phyloP scores from a whole-genome alignment of 2,113 vertebrate species.

The Cichladusa arquata region DNA sequence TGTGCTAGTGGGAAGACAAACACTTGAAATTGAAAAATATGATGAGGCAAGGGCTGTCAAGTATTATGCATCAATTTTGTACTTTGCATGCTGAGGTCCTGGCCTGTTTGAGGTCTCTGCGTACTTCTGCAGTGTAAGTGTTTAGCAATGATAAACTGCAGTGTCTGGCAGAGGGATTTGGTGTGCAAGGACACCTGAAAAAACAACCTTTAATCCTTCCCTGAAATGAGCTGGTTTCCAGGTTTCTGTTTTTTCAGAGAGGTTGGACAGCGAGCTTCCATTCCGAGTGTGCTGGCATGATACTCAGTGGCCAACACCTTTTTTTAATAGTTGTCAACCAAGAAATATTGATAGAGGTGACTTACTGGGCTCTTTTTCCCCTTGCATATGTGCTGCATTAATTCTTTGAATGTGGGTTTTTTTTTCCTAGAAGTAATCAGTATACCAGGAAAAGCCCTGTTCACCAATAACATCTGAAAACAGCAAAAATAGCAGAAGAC shows the following conservation, averaged over 20 bases:
- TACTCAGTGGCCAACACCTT: not conserved
- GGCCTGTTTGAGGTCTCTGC: not conserved
- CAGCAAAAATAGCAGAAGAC: not conserved
- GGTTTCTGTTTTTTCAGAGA: not conserved
- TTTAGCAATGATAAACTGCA: not conserved
- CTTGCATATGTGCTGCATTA: not conserved
- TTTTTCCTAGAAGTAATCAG: not conserved
- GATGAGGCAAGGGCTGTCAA: not conserved
- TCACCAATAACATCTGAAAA: not conserved
- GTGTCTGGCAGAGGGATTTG: not conserved
- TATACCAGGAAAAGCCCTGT: not conserved
- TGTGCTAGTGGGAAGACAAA: not conserved
- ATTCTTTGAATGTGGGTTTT: not conserved
- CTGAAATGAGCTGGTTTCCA: not conserved
- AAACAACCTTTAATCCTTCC: slow-evolving; percentile 2
- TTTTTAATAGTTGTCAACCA: not conserved
- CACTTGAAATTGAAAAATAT: slow-evolving; percentile 23
- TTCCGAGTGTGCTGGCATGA: not conserved
- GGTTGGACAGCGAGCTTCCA: not conserved
- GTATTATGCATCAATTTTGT: not conserved
- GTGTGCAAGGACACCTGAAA: not conserved
- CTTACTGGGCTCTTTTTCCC: not conserved
- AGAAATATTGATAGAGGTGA: not conserved
- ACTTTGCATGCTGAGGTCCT: not conserved
- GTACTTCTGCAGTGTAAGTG: not conserved